These are phyloP conservation scores for Chalcosyrphus nemorum DNA, from an alignment of 2,888 invertebrate species.

Conservation along the genomic window DNA sequence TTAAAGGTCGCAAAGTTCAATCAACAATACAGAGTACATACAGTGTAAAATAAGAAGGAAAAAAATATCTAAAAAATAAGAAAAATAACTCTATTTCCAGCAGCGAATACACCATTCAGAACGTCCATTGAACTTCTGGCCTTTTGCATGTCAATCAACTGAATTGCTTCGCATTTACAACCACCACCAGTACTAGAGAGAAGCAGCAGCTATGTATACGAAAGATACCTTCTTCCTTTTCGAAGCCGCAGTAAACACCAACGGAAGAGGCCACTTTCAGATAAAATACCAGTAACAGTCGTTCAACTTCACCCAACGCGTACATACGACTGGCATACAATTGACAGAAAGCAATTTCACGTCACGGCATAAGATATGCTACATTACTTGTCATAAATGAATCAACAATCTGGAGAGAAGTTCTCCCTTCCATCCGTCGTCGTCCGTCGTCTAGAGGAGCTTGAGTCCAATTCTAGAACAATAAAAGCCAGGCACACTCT, in stretches of 20 bases:
- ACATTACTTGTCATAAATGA: constrained; percentile 70
- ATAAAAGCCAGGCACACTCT: constrained; percentile 22
- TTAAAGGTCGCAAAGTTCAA: constrained; percentile 11
- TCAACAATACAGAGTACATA: neutral
- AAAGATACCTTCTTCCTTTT: constrained; percentile 30
- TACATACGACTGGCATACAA: constrained; percentile 43
- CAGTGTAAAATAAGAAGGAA: neutral
- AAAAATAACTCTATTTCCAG: constrained; percentile 35
- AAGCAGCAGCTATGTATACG: neutral
- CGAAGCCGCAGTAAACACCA: constrained; percentile 36
- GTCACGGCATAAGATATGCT: constrained; percentile 62
- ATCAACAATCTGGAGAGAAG: constrained; percentile 64
- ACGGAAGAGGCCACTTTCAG: constrained; percentile 58
- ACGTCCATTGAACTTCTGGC: constrained; percentile 47
- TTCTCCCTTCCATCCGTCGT: neutral
- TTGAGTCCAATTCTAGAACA: constrained; percentile 30
- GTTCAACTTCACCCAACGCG: constrained; percentile 24
- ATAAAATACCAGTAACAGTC: constrained; percentile 46
- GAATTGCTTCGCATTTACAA: constrained; percentile 55
- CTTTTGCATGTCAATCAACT: constrained; percentile 69
- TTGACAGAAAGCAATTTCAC: constrained; percentile 71
- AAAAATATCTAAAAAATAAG: constrained; percentile 7
- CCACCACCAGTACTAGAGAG: too few relatives aligned
- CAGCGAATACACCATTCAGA: constrained; percentile 26
- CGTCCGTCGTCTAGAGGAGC: neutral